Percentiles rank a stretch among this genome's conserved stretches.
Evolutionary conservation across 2,888 invertebrate genomes (phyloP).

Genomic region (Phalangium opilio): DNA sequence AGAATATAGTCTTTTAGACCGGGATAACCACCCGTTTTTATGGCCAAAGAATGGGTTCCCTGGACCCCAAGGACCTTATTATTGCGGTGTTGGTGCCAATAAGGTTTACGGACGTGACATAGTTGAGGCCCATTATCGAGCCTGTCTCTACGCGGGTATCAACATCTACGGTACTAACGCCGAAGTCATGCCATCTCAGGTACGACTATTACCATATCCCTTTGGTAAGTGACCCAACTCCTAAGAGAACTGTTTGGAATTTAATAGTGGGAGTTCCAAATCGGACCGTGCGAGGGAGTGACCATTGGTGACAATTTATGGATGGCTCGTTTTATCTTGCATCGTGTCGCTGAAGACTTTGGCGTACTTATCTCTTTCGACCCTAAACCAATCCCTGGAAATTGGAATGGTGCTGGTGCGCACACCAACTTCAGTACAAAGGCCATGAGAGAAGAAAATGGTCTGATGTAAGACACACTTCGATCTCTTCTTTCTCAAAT

Average conservation of each 20-base stretch:
- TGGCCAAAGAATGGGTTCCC: constrained; percentile 90
- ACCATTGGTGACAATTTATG: constrained; percentile 58
- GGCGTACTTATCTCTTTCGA: constrained; percentile 63
- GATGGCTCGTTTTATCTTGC: constrained; percentile 70
- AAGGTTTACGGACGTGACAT: constrained; percentile 90
- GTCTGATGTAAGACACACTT: constrained; percentile 20
- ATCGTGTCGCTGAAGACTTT: constrained; percentile 76
- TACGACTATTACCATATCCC: too few species aligned
- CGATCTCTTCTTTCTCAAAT: too few species aligned
- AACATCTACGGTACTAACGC: constrained; percentile 88
- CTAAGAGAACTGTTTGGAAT: too few species aligned
- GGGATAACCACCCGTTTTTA: constrained; percentile 58
- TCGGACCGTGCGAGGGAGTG: constrained; percentile 80
- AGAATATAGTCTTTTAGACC: constrained; percentile 40
- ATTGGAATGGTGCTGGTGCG: constrained; percentile 40
- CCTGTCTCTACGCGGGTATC: constrained; percentile 86
- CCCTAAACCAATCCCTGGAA: constrained; percentile 51
- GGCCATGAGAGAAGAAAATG: constrained; percentile 34
- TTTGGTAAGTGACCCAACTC: too few species aligned
- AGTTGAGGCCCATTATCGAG: constrained; percentile 88
- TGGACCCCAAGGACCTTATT: constrained; percentile 94
- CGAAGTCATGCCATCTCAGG: constrained; percentile 92
- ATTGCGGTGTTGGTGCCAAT: constrained; percentile 92
- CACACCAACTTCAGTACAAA: constrained; percentile 41
- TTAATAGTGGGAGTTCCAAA: constrained; percentile 70